These are phyloP conservation scores for Zophobas atratus DNA, from an alignment of 1,140 invertebrate genomes.

Conservation along the genomic window DNA sequence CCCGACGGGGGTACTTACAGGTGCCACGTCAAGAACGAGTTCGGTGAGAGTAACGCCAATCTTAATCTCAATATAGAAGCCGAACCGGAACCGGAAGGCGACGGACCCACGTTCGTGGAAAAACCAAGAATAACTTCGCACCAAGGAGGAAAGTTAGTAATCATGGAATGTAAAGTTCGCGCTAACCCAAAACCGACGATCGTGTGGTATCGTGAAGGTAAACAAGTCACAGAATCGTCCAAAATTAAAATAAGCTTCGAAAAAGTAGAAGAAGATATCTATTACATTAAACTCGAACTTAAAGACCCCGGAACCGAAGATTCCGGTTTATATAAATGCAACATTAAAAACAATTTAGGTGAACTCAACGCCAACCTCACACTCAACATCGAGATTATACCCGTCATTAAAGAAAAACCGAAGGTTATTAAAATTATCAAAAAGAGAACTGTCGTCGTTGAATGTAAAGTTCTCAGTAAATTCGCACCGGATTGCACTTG, in stretches of 20 bases:
- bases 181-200: slow-evolving; percentile 95
- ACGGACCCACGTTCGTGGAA: slow-evolving; percentile 97
- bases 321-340: slow-evolving; percentile 98
- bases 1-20: slow-evolving; percentile 97
- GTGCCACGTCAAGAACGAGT: slow-evolving; percentile 97
- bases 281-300: slow-evolving; percentile 91
- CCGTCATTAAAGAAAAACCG: slow-evolving; percentile 93
- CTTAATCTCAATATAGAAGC: slow-evolving; percentile 98
- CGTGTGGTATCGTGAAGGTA: slow-evolving; percentile 91
- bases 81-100: slow-evolving; percentile 91
- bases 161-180: slow-evolving; percentile 97
- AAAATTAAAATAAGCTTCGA: slow-evolving; percentile 84
- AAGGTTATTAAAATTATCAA: slow-evolving; percentile 92
- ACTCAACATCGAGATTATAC: slow-evolving; percentile 97
- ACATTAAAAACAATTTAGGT: slow-evolving; percentile 95
- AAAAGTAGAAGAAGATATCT: slow-evolving; percentile 87
- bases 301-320: slow-evolving; percentile 95
- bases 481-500: slow-evolving; percentile 91
- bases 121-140: slow-evolving; percentile 97
- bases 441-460: slow-evolving; percentile 91
- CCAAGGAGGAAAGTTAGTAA: slow-evolving; percentile 95
- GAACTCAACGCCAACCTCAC: slow-evolving; percentile 97
- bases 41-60: slow-evolving; percentile 98
- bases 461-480: slow-evolving; percentile 90
- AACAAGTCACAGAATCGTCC: slow-evolving; percentile 83